Conservation (phyloP, 2,113 vertebrate species). For the Girardinichthys multiradiatus region DNA sequence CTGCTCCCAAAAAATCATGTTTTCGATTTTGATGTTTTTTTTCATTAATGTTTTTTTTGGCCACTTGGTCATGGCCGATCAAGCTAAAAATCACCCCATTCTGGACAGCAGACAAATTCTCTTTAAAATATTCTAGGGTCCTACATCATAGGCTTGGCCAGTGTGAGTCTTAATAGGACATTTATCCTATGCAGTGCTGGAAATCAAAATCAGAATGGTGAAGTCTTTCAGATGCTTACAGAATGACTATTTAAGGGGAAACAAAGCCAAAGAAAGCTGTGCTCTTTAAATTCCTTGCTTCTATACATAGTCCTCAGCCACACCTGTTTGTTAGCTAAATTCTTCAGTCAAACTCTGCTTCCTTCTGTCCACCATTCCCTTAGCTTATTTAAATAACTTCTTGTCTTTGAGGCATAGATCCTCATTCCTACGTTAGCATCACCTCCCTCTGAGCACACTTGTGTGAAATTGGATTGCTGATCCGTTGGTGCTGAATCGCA, state of each 20-base stretch:
- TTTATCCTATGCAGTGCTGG: background rate
- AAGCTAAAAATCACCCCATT: too few species aligned
- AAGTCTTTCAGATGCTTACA: background rate
- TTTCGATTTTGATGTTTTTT: too few species aligned
- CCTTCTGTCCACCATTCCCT: conserved; percentile 19
- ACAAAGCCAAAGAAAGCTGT: conserved; percentile 18
- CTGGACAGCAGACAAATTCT: too few species aligned
- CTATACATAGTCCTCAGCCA: conserved; percentile 44
- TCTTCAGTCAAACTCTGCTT: background rate
- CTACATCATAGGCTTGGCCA: too few species aligned
- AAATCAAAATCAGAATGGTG: background rate
- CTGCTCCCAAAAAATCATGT: too few species aligned
- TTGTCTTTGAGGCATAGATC: conserved; percentile 66
- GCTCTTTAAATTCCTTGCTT: background rate
- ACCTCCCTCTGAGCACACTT: conserved; percentile 67
- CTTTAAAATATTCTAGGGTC: too few species aligned
- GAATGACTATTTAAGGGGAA: conserved; percentile 11
- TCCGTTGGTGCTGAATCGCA: conserved; percentile 76
- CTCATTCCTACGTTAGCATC: conserved; percentile 51
- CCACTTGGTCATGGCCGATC: too few species aligned
- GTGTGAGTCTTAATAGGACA: background rate
- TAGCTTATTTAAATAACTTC: conserved; percentile 57
- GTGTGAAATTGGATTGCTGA: conserved; percentile 85
- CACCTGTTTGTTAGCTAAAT: conserved; percentile 45
- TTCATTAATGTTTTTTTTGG: too few species aligned